phyloP scores from a whole-genome alignment of 1,140 invertebrate species.

The Hermetia illucens region DNA sequence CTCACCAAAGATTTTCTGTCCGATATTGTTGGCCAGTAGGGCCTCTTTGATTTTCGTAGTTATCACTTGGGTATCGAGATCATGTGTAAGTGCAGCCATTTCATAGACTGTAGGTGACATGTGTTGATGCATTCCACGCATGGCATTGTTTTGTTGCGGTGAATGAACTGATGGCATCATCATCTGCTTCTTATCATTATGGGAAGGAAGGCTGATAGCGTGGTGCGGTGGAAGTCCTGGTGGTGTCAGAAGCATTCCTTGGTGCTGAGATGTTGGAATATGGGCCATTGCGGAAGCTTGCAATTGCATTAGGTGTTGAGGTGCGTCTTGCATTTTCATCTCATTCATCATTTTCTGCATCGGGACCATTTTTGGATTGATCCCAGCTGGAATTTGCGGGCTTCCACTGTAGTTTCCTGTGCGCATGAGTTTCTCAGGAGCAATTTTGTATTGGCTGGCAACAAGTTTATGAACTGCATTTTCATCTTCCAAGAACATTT shows the following conservation, averaged over 20 bases:
- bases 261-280: constrained; percentile 33
- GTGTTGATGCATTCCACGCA: constrained; percentile 55
- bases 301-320: constrained; percentile 46
- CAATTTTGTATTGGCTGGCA: constrained; percentile 94
- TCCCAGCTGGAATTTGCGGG: constrained; percentile 54
- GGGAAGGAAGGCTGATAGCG: constrained; percentile 38
- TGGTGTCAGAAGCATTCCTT: constrained; percentile 44
- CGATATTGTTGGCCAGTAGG: constrained; percentile 90
- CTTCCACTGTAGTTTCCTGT: constrained; percentile 81
- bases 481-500: constrained; percentile 94
- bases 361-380: constrained; percentile 59
- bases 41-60: constrained; percentile 97
- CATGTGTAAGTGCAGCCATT: constrained; percentile 90
- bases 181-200: constrained; percentile 38
- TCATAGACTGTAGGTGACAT: constrained; percentile 83
- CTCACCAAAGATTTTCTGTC: constrained; percentile 97
- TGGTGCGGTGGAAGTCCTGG: constrained; percentile 49
- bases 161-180: constrained; percentile 27
- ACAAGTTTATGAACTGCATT: constrained; percentile 94
- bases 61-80: constrained; percentile 90
- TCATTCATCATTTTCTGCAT: constrained; percentile 59
- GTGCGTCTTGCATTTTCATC: constrained; percentile 53
- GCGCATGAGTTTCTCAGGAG: constrained; percentile 88
- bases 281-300: constrained; percentile 35
- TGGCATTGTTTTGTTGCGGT: constrained; percentile 43